These are phyloP conservation scores for Epirrita christyi DNA, from an alignment of 2,888 invertebrate species.

Conservation along the genomic window DNA sequence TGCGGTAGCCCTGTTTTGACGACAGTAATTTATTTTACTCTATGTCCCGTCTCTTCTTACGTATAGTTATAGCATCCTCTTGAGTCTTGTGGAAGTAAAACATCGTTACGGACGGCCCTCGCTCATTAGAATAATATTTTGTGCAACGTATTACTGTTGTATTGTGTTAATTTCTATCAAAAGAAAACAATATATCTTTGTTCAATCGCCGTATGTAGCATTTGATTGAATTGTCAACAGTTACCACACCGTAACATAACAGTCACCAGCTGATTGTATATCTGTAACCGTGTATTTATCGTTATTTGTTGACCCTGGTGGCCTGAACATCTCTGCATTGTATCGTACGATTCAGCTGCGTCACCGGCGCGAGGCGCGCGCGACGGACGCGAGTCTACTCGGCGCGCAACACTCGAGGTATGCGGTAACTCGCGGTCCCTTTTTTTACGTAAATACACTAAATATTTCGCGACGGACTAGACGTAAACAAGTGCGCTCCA, in stretches of 20 bases:
- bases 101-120: no score
- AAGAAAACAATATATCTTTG: background rate
- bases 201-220: background rate
- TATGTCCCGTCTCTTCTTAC: no score
- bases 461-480: conserved; percentile 33
- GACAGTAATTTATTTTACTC: no score
- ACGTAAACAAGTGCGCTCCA: conserved; percentile 24
- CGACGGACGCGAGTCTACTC: background rate
- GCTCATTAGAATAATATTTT: conserved; percentile 7
- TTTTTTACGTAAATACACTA: conserved; percentile 27
- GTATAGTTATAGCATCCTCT: no score
- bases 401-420: conserved; percentile 11
- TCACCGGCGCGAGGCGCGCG: conserved; percentile 11
- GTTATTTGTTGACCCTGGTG: conserved; percentile 42
- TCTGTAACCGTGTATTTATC: conserved; percentile 42
- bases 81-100: no score
- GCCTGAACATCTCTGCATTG: conserved; percentile 40
- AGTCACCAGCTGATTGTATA: conserved; percentile 43
- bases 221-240: conserved; percentile 34
- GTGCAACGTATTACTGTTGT: no score
- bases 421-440: conserved; percentile 17
- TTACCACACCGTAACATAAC: conserved; percentile 42
- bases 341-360: conserved; percentile 50
- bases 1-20: no score
- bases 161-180: background rate